Base-by-base conservation (phyloP, 2,797 vertebrate genomes). In the Hyperoplus lanceolatus region DNA sequence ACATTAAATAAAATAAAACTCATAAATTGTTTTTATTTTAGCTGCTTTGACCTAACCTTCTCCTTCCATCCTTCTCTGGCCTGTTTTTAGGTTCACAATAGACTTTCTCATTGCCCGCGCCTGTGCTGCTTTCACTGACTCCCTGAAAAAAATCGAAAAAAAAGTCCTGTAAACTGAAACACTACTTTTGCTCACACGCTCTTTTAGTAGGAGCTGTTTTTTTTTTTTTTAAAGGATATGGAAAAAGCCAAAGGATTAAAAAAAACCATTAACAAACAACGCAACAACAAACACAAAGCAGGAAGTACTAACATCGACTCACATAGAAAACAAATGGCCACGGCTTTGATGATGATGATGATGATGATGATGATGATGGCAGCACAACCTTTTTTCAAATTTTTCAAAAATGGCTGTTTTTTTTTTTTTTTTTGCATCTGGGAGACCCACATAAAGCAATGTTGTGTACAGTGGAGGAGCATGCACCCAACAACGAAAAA, bases 41-140 rank as follows among this genome's bases (percentile, higher is more conserved):
- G 29, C 80, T 75, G 65, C 81, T 82, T 48, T 81, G 79, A 86
- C 59, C 77, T 63, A 51, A 84, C 84, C 96, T 89, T 96, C 95
- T 65, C 95, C 96, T 96, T 96, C 95, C 95, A 83, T 96, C 95
- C 94, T 29, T 97, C 94, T 98, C 95, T 97, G 96, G 96, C 96
- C 97, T 96, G 94, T 99, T 99, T 29, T 90, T 96, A 99, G 98
- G 97, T 98, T 98, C 96, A 93, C 95, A 94, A 91, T 97, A 98
- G 96, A 95, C 96, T 97, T 96, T 97, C 95, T 97, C 96, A 29
- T 29, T 96, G 95, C 96, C 95, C 29, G 29, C 3, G 86, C 96
- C 96, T 96, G 96, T 95, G 97, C 97, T 97, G 97, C 96, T 98
- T 98, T 97, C 96, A 97, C 96, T 97, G 96, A 97, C 97, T 95